A percentile compares a stretch with the other conserved stretches of the same genome.
Conservation (phyloP, 92 coral and sea anemone genomes). For the Parazoanthus swiftii region DNA sequence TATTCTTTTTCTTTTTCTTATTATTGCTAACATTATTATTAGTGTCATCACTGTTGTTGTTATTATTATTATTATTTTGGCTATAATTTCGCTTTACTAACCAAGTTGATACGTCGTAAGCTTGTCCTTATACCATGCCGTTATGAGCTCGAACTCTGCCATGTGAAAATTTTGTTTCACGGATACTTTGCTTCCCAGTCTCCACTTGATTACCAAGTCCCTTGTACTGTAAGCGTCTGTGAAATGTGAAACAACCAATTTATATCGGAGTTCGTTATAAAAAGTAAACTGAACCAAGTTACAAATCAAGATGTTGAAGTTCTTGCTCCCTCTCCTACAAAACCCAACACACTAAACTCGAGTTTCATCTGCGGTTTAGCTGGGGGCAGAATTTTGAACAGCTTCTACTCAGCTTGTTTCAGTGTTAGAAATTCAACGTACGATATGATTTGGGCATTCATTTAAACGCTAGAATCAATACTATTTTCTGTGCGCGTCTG, state of each 20-base stretch:
- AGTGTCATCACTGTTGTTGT: background rate
- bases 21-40: too few species aligned
- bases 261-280: background rate
- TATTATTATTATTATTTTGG: too few species aligned
- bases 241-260: background rate
- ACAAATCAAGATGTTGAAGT: background rate
- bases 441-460: too few species aligned
- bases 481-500: too few species aligned
- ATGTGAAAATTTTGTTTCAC: constrained; percentile 28
- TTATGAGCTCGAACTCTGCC: constrained; percentile 38
- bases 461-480: too few species aligned
- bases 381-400: too few species aligned
- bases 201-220: constrained; percentile 32
- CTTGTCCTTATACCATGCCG: constrained; percentile 2
- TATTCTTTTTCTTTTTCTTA: too few species aligned
- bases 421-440: too few species aligned
- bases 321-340: too few species aligned
- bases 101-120: background rate
- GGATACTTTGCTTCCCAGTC: background rate
- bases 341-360: too few species aligned
- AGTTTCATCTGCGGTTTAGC: too few species aligned
- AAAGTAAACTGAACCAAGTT: background rate
- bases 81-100: background rate
- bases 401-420: too few species aligned
- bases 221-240: constrained; percentile 38